Evolutionary conservation across 1,140 invertebrate species (phyloP), one percentile per base, ranked within the genome.

Genomic region (Helicorthomorpha holstii): DNA sequence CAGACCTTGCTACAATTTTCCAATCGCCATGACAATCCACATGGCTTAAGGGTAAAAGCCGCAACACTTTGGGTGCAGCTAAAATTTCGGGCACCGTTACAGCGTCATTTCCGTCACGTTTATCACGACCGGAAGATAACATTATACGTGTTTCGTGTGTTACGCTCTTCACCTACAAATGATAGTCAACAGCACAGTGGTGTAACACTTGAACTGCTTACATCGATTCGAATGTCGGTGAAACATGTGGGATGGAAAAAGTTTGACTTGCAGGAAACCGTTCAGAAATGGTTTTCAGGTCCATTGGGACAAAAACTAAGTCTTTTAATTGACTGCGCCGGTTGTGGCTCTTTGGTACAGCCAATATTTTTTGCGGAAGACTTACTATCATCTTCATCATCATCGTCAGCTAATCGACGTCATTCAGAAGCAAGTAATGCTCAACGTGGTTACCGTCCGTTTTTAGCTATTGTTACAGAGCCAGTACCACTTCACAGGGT

Each of bases 1-100:
- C 86, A 90, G 63, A 78, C 81, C 25, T 71, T 90, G 50, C 71
- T 91, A 49, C 84, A 90, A 65, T 90, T 92, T 68, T 77, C 75
- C 52, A 79, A 81, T 58, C 75, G 72, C 23, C 59, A 49, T 66
- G 55, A 73, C 75, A 59, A 59, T 56, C 54, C 63, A 54, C 59
- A 71, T 58, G 75, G 80, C 49, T 65, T 81, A 21, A 70, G 73
- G 51, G 81, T 86, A 49, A 82, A 80, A 53, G 73, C 76, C 29
- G 84, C 83, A 1, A 77, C 77, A 34, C 69, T 87, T 45, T 83
- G 84, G 82, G 75, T 85, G 25, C 72, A 77, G 61, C 76, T 85
- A 22, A 77, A 81, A 58, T 66, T 79, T 41, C 72, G 73, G 50
- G 69, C 71, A 19, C 54, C 45, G 43, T 34, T 43, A 54, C 45